Evolutionary conservation across 1,140 invertebrate species (phyloP).

Genomic region (Brevipalpus yothersi): DNA sequence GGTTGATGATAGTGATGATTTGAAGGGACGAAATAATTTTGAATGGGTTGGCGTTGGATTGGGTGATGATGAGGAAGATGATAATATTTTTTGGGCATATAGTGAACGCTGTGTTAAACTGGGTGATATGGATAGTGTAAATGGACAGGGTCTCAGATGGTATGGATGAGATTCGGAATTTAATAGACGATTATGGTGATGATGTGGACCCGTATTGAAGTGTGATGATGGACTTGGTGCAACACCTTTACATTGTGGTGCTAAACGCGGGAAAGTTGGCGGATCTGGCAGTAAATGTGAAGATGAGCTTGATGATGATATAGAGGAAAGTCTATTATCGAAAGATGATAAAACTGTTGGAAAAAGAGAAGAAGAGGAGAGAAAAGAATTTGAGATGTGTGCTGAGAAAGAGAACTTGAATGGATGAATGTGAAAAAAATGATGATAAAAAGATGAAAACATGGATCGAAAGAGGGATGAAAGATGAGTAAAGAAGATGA

Average conservation of each 20-base stretch:
- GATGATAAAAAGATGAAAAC: too few species aligned
- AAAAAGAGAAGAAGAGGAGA: background rate
- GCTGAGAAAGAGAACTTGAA: background rate
- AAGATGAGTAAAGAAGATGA: too few species aligned
- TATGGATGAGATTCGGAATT: background rate
- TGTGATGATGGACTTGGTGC: background rate
- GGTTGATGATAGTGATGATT: background rate
- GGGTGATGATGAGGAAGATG: constrained; percentile 8
- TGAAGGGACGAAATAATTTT: background rate
- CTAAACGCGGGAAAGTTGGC: background rate
- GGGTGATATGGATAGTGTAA: constrained; percentile 9
- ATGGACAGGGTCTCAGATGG: constrained; percentile 6
- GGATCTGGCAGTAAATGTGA: background rate
- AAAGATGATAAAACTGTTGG: background rate
- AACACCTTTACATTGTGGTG: background rate
- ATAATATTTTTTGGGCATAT: constrained; percentile 12
- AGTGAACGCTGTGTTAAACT: constrained; percentile 12
- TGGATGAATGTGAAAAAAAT: too few species aligned
- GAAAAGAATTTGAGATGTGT: background rate
- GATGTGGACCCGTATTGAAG: background rate
- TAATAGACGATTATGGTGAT: background rate
- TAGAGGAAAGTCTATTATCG: background rate
- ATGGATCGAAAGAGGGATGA: too few species aligned
- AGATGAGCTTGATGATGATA: background rate
- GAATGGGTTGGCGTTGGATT: background rate